phyloP scores from a whole-genome alignment of 2,888 invertebrate genomes.

The Helleia helle region DNA sequence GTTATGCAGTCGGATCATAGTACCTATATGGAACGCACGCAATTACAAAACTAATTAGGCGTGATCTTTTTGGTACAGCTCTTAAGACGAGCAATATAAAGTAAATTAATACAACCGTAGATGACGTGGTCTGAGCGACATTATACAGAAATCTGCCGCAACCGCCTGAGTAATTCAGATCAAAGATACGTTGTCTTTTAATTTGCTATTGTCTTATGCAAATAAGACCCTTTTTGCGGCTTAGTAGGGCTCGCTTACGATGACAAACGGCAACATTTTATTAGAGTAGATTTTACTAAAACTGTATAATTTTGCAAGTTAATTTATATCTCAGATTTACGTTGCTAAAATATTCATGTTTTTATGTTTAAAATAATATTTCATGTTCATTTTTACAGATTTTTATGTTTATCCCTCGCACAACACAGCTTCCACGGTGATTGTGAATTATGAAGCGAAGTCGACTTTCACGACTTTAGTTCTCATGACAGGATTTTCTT shows the following conservation, averaged over 20 bases:
- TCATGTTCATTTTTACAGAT: not conserved
- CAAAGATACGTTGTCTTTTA: conserved; percentile 29
- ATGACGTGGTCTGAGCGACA: not conserved
- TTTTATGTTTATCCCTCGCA: not conserved
- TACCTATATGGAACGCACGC: too few species aligned
- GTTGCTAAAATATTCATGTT: conserved; percentile 1
- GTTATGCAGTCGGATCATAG: too few species aligned
- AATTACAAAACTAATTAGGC: too few species aligned
- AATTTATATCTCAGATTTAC: conserved; percentile 27
- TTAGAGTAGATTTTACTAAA: conserved; percentile 35
- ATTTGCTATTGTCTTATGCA: conserved; percentile 34
- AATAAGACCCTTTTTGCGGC: conserved; percentile 35
- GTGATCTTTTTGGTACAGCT: too few species aligned
- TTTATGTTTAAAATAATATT: not conserved
- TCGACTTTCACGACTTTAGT: not conserved
- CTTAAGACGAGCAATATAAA: too few species aligned
- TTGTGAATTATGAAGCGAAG: not conserved
- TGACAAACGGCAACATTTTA: conserved; percentile 42
- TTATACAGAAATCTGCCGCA: conserved; percentile 13
- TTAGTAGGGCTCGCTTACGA: conserved; percentile 33
- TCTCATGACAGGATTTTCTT: not conserved
- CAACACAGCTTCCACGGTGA: not conserved
- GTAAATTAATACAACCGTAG: not conserved
- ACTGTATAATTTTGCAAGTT: conserved; percentile 41
- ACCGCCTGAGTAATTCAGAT: conserved; percentile 23